phyloP scores from a whole-genome alignment of 2,888 invertebrate species.

The Leptopterna dolabrata region DNA sequence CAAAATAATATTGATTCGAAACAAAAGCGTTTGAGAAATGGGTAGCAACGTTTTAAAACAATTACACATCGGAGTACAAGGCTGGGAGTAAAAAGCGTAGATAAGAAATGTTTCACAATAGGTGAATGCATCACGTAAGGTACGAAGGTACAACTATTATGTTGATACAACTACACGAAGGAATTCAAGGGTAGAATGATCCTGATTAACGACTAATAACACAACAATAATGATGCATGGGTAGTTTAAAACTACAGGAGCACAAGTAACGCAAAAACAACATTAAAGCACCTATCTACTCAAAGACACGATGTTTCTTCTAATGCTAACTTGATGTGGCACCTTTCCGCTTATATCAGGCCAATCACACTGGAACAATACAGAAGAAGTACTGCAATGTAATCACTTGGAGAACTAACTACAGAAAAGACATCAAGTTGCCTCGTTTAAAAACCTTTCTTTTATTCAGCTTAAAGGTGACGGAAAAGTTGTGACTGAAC shows the following conservation, averaged over 20 bases:
- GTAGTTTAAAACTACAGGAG: not conserved
- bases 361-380: slow-evolving; percentile 18
- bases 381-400: not conserved
- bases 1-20: not conserved
- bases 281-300: slow-evolving; percentile 6
- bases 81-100: not conserved
- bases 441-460: too few species aligned
- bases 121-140: not conserved
- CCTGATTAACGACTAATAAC: not conserved
- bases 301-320: not conserved
- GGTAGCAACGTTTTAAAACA: not conserved
- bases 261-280: not conserved
- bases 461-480: too few species aligned
- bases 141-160: not conserved
- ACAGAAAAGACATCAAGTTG: not conserved
- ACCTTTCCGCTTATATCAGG: not conserved
- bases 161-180: not conserved
- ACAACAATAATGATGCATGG: not conserved
- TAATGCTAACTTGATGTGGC: not conserved
- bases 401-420: not conserved
- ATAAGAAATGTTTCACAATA: not conserved
- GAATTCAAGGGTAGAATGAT: not conserved
- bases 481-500: too few species aligned
- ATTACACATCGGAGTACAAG: not conserved
- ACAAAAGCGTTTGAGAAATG: not conserved